Conservation (phyloP, 1,140 invertebrate genomes). For the Drosophila gunungcola region DNA sequence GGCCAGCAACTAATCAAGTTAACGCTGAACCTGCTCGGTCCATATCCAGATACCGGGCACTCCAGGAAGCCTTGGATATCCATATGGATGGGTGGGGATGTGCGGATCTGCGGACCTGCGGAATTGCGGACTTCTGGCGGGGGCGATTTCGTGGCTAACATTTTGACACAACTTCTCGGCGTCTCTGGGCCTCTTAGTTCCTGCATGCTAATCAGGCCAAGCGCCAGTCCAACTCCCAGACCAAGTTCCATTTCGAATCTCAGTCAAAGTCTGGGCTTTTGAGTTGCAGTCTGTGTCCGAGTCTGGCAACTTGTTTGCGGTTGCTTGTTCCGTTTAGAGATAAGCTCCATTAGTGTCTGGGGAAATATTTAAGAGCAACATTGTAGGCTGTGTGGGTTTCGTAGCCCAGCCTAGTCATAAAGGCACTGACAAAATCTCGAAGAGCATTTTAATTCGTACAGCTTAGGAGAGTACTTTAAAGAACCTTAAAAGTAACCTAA, state of each 20-base stretch:
- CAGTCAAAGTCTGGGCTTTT: conserved; percentile 20
- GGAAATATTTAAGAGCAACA: conserved; percentile 79
- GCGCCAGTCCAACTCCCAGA: conserved; percentile 58
- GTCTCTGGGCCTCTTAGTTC: conserved; percentile 48
- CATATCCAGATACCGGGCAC: conserved; percentile 57
- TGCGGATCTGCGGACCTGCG: neutral
- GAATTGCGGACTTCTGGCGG: conserved; percentile 2
- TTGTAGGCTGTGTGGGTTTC: conserved; percentile 42
- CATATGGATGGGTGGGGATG: neutral
- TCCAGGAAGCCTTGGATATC: conserved; percentile 21
- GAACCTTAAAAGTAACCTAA: too few relatives aligned
- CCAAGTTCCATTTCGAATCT: conserved; percentile 15
- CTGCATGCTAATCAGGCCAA: conserved; percentile 75
- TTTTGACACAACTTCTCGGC: conserved; percentile 62
- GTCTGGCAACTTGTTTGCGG: conserved; percentile 73
- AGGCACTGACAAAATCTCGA: conserved; percentile 18
- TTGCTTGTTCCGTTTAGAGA: conserved; percentile 84
- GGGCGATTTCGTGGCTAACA: conserved; percentile 66
- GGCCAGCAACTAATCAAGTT: conserved; percentile 72
- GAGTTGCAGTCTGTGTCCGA: conserved; percentile 8
- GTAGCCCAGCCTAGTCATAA: conserved; percentile 25
- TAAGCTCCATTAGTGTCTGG: conserved; percentile 84
- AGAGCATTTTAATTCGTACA: too few relatives aligned
- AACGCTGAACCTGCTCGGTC: conserved; percentile 68
- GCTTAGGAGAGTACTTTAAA: too few relatives aligned